phyloP scores from a whole-genome alignment of 1,140 invertebrate species.

The Drosophila erecta region DNA sequence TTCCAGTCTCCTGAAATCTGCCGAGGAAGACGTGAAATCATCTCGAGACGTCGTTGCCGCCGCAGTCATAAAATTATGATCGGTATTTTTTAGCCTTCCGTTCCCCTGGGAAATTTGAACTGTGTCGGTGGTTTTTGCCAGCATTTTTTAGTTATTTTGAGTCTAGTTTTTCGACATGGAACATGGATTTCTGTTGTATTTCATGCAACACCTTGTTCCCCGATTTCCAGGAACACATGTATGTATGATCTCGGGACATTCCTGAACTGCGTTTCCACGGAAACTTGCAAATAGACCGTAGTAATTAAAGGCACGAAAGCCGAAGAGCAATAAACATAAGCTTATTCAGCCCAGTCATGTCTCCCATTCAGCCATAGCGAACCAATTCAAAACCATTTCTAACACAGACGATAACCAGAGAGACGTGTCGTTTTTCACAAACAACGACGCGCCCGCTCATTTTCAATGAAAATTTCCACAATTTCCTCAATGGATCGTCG shows the following conservation, averaged over 20 bases:
- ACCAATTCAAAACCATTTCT: conserved; percentile 9
- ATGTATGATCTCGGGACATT: conserved; percentile 50
- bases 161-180: conserved; percentile 71
- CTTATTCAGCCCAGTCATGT: conserved; percentile 26
- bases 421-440: conserved; percentile 75
- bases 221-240: conserved; percentile 36
- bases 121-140: conserved; percentile 53
- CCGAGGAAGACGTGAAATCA: conserved; percentile 22
- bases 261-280: conserved; percentile 31
- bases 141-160: conserved; percentile 67
- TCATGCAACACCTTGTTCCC: conserved; percentile 73
- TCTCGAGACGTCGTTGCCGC: conserved; percentile 23
- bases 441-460: conserved; percentile 60
- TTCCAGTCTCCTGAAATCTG: conserved; percentile 44
- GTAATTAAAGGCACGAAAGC: conserved; percentile 26
- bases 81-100: conserved; percentile 52
- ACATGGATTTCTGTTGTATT: conserved; percentile 72
- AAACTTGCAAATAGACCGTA: conserved; percentile 35
- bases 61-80: conserved; percentile 78
- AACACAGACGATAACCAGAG: conserved; percentile 44
- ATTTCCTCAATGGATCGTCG: conserved; percentile 66
- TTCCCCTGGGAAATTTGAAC: conserved; percentile 70
- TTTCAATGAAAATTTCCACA: conserved; percentile 72
- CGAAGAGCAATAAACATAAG: conserved; percentile 14
- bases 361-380: background rate